These are phyloP conservation scores for Loxodonta africana DNA, from an alignment of 2,113 vertebrate genomes.

Conservation along the genomic window DNA sequence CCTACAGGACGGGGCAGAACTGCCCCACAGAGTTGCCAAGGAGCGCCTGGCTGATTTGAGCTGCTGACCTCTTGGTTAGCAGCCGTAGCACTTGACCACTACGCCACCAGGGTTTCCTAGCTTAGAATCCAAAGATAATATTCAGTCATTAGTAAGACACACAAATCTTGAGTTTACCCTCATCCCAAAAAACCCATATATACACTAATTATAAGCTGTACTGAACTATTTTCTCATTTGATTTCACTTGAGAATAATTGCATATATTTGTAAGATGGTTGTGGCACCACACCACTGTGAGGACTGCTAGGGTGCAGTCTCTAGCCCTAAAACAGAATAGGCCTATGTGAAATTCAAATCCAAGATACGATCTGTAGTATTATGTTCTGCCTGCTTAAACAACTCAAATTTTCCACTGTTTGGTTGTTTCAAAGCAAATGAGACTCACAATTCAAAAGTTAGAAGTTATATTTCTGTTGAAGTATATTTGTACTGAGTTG, in stretches of 20 bases:
- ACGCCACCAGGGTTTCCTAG: not conserved
- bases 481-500: slow-evolving; percentile 7
- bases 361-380: not conserved
- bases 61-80: no score
- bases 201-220: not conserved
- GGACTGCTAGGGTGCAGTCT: not conserved
- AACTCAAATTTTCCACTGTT: slow-evolving; percentile 29
- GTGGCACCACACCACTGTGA: not conserved
- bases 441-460: not conserved
- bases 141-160: slow-evolving; percentile 14
- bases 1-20: no score
- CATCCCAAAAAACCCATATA: not conserved
- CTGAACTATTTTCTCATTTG: slow-evolving; percentile 22
- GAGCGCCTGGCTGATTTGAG: no score
- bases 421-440: not conserved
- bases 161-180: not conserved
- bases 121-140: slow-evolving; percentile 42
- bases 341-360: slow-evolving; percentile 34
- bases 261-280: not conserved
- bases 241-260: not conserved
- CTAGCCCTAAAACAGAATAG: slow-evolving; percentile 13
- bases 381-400: not conserved
- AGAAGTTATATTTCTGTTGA: slow-evolving; percentile 21
- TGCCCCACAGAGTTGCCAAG: no score
- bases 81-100: no score